These are phyloP conservation scores for Sorex fumeus DNA, from an alignment of 2,113 vertebrate genomes.

Conservation along the genomic window DNA sequence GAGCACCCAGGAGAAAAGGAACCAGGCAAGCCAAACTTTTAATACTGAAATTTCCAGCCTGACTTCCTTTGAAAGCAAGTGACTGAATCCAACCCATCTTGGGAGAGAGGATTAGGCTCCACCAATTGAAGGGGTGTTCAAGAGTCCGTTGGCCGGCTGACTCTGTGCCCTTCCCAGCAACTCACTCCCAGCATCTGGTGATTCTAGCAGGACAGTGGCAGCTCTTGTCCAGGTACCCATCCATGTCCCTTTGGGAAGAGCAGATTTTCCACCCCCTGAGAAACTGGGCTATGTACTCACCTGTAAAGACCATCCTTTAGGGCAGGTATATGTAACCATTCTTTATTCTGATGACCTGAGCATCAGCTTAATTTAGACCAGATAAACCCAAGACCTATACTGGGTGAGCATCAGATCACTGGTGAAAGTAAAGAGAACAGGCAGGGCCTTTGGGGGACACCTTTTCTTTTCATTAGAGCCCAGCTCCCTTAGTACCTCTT, in stretches of 20 bases:
- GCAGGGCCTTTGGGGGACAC: neutral
- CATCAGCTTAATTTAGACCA: neutral
- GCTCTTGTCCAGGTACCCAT: too few relatives aligned
- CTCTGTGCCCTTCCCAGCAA: too few relatives aligned
- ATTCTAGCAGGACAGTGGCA: fast-evolving
- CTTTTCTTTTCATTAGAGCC: too few relatives aligned
- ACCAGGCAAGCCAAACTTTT: neutral
- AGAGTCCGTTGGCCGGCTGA: too few relatives aligned
- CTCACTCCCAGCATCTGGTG: neutral
- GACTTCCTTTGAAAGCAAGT: neutral
- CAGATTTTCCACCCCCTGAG: too few relatives aligned
- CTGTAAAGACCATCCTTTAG: neutral
- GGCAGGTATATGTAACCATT: neutral
- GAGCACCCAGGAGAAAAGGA: neutral
- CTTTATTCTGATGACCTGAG: neutral
- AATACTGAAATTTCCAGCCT: neutral
- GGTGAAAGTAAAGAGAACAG: neutral
- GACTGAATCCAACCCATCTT: too few relatives aligned
- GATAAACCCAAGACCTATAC: neutral
- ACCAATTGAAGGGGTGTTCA: too few relatives aligned
- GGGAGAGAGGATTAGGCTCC: neutral
- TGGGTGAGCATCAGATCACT: too few relatives aligned
- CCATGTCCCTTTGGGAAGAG: too few relatives aligned
- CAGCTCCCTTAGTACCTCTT: too few relatives aligned
- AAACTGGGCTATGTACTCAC: neutral